Base-by-base conservation (phyloP, 2,113 vertebrate species). In the Ceuthmochares aereus region DNA sequence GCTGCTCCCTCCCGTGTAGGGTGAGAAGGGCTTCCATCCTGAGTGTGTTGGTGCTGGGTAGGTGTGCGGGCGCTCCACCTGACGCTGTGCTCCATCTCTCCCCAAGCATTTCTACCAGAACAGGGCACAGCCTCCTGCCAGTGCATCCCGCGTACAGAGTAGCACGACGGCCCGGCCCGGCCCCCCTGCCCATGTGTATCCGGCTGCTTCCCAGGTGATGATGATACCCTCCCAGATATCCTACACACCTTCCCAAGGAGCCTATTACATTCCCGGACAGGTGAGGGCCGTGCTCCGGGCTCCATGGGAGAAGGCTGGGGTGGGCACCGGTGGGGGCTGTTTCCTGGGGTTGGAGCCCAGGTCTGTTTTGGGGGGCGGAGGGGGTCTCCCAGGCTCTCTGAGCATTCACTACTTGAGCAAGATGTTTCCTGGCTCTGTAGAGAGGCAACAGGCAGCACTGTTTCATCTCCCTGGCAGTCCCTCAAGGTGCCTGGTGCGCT, bases 141-240 rank as follows among this genome's bases (percentile, higher is more conserved):
- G 98, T 90, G 98, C 99, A 8, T 98, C 98, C 87, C 98, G 99
- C 5, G 98, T 99, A 88, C 99, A 98, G 95, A 98, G 98, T 95
- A 98, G 98, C 98, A 98, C 98, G 18, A 98, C 98, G 40, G 98
- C 99, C 74, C 99, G 99, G 60, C 97, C 99, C 37, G 99, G 99
- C 97, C 98, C 99, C 26, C 98, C 99, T 95, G 97, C 99, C 83
- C 99, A 99, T 92, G 99, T 99, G 84, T 99, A 99, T 98, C 99
- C 98, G 87, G 96, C 99, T 11, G 98, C 98, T 96, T 99, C 99
- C 97, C 99, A 99, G 97, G 99, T 99, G 98, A 99, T 99, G 99
- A 99, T 99, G 99, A 99, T 99, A 97, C 99, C 99, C 70, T 98
- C 99, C 89, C 99, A 99, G 97, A 97, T 99, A 93, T 98, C 99